Evolutionary conservation across 2,113 vertebrate species (phyloP), one percentile per base, ranked within the genome.

Genomic region (Tachysurus fulvidraco): DNA sequence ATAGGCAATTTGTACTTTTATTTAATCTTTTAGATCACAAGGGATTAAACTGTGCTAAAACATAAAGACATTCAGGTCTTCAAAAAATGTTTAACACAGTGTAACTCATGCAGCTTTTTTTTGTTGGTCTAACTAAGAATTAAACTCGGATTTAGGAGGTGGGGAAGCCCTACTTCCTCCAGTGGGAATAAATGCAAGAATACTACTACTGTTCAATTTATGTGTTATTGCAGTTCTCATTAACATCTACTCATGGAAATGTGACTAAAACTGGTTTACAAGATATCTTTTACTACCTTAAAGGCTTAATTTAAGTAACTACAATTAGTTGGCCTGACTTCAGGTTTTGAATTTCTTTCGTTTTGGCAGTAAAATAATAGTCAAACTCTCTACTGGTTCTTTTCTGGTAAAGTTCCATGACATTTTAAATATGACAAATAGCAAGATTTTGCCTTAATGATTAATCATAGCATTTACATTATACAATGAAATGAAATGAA

Each of bases 181-280:
- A 36, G 30, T 59, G 55, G 78, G 78, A 80, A 57, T 80, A 80
- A 80, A 80, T 59, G 28, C 19, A 80, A 59, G 16, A 60, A 80
- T 30, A 59, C 4, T 25, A 80, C 16, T 60, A 80, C 16, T 60
- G 17, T 80, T 59, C 30, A 59, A 59, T 50, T 50, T 50, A 7
- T 54, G 55, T 59, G 54, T 41, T 59, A 21, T 23, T 59, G 57
- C 52, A 55, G 28, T 80, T 59, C 55, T 80, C 78, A 59, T 80
- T 80, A 80, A 80, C 30, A 23, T 13, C 21, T 9, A 41, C 41
- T 12, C 30, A 80, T 12, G 54, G 55, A 80, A 80, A 80, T 59
- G 55, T 80, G 55, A 80, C 54, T 41, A 55, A 78, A 78, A 55
- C 52, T 50, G 54, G n/a, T n/a, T 77, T 77, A 52, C 65, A 77